These are phyloP conservation scores for Calcarius lapponicus DNA, from an alignment of 2,797 vertebrate species.

Conservation along the genomic window DNA sequence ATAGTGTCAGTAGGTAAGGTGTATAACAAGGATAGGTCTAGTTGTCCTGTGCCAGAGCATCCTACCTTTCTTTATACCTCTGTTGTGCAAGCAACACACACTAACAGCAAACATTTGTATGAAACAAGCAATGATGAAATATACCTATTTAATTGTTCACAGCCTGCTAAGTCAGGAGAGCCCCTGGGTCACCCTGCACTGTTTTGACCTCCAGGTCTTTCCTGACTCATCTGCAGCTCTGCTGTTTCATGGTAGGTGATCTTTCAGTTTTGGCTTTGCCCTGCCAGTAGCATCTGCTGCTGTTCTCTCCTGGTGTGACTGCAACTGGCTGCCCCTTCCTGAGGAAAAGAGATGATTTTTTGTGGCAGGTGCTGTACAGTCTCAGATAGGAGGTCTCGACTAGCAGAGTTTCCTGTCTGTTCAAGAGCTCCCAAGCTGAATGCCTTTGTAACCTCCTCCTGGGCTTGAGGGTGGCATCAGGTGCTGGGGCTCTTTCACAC, in stretches of 20 bases:
- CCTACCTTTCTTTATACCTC: neutral
- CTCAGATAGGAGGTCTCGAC: accelerated
- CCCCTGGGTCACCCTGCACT: neutral
- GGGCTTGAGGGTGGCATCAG: neutral
- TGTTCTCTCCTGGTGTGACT: neutral
- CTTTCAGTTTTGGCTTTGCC: neutral
- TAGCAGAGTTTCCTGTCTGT: neutral
- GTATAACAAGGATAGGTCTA: neutral
- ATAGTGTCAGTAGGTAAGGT: neutral
- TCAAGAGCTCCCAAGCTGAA: neutral
- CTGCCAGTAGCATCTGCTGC: neutral
- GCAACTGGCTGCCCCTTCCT: neutral
- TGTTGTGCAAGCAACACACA: neutral
- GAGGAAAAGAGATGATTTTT: neutral
- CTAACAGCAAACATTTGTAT: neutral
- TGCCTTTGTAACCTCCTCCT: neutral
- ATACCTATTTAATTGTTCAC: neutral
- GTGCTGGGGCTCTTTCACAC: neutral
- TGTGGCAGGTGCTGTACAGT: neutral
- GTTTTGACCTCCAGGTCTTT: neutral
- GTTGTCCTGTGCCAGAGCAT: neutral
- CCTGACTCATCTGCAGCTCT: neutral
- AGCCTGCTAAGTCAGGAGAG: neutral
- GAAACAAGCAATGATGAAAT: neutral
- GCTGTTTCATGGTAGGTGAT: neutral